Conservation (phyloP, 2,113 vertebrate genomes). For the Antechinus stuartii region DNA sequence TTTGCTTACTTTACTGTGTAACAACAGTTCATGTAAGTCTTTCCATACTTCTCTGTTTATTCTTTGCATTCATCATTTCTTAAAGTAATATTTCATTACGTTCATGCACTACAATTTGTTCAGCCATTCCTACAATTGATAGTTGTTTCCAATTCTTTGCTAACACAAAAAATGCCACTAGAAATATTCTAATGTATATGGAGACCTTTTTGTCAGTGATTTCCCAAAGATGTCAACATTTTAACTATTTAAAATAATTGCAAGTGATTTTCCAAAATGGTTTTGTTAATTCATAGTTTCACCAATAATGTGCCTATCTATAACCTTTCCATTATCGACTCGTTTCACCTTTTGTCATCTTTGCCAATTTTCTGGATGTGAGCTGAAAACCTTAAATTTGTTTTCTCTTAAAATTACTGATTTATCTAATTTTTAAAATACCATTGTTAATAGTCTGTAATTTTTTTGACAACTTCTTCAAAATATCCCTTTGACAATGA, state of each 20-base stretch:
- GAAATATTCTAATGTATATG: too few relatives aligned
- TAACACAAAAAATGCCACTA: too few relatives aligned
- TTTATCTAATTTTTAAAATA: not conserved
- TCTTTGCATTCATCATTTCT: too few relatives aligned
- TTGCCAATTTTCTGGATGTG: not conserved
- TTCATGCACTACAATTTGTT: too few relatives aligned
- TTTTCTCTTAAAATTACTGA: not conserved
- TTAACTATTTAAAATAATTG: not conserved
- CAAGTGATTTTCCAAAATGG: not conserved
- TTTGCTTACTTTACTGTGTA: too few relatives aligned
- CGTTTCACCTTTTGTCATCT: too few relatives aligned
- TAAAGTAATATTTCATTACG: too few relatives aligned
- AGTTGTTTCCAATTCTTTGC: too few relatives aligned
- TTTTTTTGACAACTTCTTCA: not conserved
- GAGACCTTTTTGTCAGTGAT: not conserved
- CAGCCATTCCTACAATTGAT: too few relatives aligned
- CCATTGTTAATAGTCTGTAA: not conserved
- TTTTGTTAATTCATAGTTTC: not conserved
- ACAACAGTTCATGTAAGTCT: too few relatives aligned
- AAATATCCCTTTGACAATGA: not conserved
- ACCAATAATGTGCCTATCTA: not conserved
- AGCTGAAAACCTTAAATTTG: not conserved
- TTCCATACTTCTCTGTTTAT: too few relatives aligned
- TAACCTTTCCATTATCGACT: too few relatives aligned
- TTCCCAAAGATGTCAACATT: not conserved